Conservation (phyloP, 30 jellyfish, hydroid and myxozoan species). For the Nemopilema nomurai region DNA sequence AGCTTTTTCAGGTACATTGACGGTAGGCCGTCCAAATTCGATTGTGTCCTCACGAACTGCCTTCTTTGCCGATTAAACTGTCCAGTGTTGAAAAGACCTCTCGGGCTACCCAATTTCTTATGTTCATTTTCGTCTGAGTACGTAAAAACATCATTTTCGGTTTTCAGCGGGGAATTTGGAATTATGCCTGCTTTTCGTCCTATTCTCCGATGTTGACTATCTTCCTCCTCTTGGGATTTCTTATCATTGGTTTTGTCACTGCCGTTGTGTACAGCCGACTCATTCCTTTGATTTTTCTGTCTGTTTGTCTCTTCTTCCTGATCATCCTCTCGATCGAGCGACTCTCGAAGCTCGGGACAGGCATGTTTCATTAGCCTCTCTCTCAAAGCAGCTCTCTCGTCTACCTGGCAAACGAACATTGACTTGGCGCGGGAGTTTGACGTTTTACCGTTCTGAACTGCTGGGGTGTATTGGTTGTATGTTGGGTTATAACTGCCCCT, state of each 20-base stretch:
- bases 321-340: slow-evolving; percentile 44
- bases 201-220: neutral
- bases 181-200: slow-evolving; percentile 8
- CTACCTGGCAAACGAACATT: slow-evolving; percentile 40
- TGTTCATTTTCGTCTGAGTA: neutral
- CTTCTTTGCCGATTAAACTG: slow-evolving; percentile 7
- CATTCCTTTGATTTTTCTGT: neutral
- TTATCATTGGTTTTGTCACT: neutral
- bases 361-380: slow-evolving; percentile 72
- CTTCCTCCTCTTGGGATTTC: neutral
- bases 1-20: slow-evolving; percentile 47
- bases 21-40: slow-evolving; percentile 60
- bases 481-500: slow-evolving; percentile 84
- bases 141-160: neutral
- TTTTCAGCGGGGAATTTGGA: neutral
- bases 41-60: slow-evolving; percentile 38
- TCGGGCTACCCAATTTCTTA: neutral
- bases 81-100: slow-evolving; percentile 16
- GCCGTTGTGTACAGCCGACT: neutral
- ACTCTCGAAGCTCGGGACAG: slow-evolving; percentile 71
- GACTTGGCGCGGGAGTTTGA: slow-evolving; percentile 67
- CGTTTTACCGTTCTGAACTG: slow-evolving; percentile 11
- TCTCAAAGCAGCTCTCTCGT: slow-evolving; percentile 48
- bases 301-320: slow-evolving; percentile 1
- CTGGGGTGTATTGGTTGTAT: slow-evolving; percentile 44